Evolutionary conservation across 2,113 vertebrate genomes (phyloP).

Genomic region (Mustela lutreola): DNA sequence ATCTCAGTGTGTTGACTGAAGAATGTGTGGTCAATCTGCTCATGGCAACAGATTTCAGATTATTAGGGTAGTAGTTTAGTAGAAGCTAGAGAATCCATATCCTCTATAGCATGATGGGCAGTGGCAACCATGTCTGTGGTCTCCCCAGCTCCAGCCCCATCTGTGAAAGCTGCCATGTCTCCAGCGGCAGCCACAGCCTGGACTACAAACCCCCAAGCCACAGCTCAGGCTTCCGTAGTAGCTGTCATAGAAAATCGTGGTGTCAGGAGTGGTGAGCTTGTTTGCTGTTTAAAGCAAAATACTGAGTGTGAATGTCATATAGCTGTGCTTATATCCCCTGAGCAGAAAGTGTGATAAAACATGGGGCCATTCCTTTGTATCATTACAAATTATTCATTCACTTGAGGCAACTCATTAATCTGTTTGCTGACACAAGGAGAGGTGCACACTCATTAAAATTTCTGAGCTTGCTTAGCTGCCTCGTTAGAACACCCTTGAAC

Average conservation of each 20-base stretch:
- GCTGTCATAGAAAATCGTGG: not conserved
- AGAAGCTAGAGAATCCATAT: not conserved
- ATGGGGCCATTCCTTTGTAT: not conserved
- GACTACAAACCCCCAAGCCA: not conserved
- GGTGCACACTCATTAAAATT: constrained; percentile 9
- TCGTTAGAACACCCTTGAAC: not conserved
- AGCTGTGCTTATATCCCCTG: not conserved
- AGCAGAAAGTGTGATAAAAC: not conserved
- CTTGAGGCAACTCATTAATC: not conserved
- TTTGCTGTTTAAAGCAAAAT: not conserved
- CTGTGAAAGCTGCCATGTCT: too few species aligned
- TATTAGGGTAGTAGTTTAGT: not conserved
- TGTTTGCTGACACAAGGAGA: not conserved
- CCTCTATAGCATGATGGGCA: not conserved
- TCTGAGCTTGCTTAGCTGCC: not conserved
- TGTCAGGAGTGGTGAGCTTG: not conserved
- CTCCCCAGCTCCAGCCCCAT: not conserved
- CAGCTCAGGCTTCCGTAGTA: not conserved
- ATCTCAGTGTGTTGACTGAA: not conserved
- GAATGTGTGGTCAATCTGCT: not conserved
- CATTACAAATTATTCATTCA: constrained; percentile 1
- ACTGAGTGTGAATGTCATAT: not conserved
- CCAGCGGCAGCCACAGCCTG: not conserved
- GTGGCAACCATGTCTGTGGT: not conserved
- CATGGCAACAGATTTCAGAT: too few species aligned